These are phyloP conservation scores for Bolinopsis microptera DNA, from an alignment of 37 sponge, comb jelly and placozoan species.

Conservation along the genomic window DNA sequence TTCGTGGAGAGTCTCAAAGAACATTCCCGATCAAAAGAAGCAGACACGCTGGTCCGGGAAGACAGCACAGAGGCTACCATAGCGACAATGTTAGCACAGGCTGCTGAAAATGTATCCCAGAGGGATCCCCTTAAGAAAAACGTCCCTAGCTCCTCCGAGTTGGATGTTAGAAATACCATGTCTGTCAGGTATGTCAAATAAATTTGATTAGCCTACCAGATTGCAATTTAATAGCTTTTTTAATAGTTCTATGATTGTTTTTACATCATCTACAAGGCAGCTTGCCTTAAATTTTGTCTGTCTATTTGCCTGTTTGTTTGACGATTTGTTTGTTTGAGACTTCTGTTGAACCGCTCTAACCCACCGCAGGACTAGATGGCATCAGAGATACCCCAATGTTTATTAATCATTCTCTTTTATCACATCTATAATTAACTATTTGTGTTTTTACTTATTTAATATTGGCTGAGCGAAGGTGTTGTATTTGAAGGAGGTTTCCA, in stretches of 20 bases:
- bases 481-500: neutral
- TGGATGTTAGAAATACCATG: conserved; percentile 10
- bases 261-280: no score
- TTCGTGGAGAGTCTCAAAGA: conserved; percentile 32
- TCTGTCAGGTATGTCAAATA: conserved; percentile 32
- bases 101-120: neutral
- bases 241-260: no score
- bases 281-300: no score
- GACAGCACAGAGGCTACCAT: conserved; percentile 61
- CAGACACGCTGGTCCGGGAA: neutral
- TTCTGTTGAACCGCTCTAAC: neutral
- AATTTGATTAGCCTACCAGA: no score
- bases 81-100: conserved; percentile 18
- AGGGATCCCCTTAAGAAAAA: neutral
- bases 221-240: no score
- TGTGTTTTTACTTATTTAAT: neutral
- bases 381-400: conserved; percentile 40
- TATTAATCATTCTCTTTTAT: neutral
- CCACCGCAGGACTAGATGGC: conserved; percentile 23
- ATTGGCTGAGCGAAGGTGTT: neutral
- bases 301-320: neutral
- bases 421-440: neutral
- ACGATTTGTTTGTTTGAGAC: neutral
- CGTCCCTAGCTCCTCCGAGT: conserved; percentile 1
- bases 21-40: neutral